phyloP scores from a whole-genome alignment of 1,140 invertebrate species.

The Leptoteleia sp. region DNA sequence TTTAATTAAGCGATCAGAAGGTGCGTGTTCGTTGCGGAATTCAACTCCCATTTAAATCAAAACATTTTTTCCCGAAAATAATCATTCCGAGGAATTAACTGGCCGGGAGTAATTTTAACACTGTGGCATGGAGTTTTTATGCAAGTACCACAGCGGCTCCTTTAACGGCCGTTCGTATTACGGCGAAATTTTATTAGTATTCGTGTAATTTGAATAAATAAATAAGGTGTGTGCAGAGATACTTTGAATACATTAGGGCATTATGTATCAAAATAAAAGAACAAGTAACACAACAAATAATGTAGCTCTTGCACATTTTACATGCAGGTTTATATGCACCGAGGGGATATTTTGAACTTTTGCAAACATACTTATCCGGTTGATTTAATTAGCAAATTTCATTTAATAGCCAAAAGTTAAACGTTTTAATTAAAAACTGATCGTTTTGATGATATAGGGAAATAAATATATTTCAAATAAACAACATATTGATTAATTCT shows the following conservation, averaged over 20 bases:
- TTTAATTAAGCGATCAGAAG: slow-evolving; percentile 13
- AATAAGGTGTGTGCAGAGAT: slow-evolving; percentile 52
- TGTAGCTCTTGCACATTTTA: slow-evolving; percentile 21
- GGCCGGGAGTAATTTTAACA: slow-evolving; percentile 38
- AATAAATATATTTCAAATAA: too few relatives aligned
- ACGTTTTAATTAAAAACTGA: too few relatives aligned
- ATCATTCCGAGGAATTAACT: slow-evolving; percentile 28
- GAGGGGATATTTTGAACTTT: too few relatives aligned
- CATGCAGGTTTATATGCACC: slow-evolving; percentile 13
- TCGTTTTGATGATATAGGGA: too few relatives aligned
- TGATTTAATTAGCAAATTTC: too few relatives aligned
- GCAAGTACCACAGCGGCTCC: slow-evolving; percentile 26
- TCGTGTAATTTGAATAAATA: slow-evolving; percentile 57
- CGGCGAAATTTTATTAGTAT: slow-evolving; percentile 49
- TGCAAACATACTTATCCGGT: too few relatives aligned
- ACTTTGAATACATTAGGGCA: slow-evolving; percentile 53
- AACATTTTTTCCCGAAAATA: slow-evolving; percentile 37
- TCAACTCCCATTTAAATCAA: slow-evolving; percentile 32
- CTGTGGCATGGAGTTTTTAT: slow-evolving; percentile 23
- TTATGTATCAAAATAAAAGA: slow-evolving; percentile 44
- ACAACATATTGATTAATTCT: too few relatives aligned
- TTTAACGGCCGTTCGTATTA: slow-evolving; percentile 45
- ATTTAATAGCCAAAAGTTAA: too few relatives aligned
- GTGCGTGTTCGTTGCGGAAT: background rate
- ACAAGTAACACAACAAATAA: slow-evolving; percentile 27